Conservation (phyloP, 2,797 vertebrate species). For the Pagetopsis macropterus region DNA sequence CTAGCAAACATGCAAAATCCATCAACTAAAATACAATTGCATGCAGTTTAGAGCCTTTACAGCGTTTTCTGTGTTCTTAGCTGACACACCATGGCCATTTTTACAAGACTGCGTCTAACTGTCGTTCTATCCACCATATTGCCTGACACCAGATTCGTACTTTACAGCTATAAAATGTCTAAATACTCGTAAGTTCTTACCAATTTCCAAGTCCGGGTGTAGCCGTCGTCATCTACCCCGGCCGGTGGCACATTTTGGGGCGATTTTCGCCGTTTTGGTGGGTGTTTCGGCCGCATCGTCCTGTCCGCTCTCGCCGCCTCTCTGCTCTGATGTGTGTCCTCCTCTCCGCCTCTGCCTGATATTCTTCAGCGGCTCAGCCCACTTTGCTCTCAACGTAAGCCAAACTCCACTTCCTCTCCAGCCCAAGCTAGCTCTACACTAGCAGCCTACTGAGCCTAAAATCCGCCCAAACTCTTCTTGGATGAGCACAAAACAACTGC, state of each 20-base stretch:
- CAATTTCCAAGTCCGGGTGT: conserved; percentile 54
- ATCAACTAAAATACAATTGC: conserved; percentile 16
- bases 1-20: conserved; percentile 43
- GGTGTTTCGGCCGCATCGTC: conserved; percentile 41
- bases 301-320: conserved; percentile 23
- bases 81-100: conserved; percentile 86
- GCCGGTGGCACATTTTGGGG: conserved; percentile 30
- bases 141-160: conserved; percentile 55
- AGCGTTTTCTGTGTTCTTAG: conserved; percentile 62
- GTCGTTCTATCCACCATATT: conserved; percentile 87
- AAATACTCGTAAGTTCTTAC: conserved; percentile 75
- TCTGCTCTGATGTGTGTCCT: conserved; percentile 68
- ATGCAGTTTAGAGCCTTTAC: background rate
- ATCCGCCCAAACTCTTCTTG: background rate
- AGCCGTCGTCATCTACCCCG: conserved; percentile 62
- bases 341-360: conserved; percentile 73
- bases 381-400: conserved; percentile 77
- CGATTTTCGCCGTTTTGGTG: conserved; percentile 60
- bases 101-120: conserved; percentile 79
- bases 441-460: background rate
- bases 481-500: background rate
- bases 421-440: conserved; percentile 39
- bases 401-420: conserved; percentile 74
- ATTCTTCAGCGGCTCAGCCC: conserved; percentile 80
- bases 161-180: conserved; percentile 40